A percentile compares a stretch with the other conserved stretches of the same genome.
phyloP scores from a whole-genome alignment of 2,797 vertebrate species.

The Iguana delicatissima region DNA sequence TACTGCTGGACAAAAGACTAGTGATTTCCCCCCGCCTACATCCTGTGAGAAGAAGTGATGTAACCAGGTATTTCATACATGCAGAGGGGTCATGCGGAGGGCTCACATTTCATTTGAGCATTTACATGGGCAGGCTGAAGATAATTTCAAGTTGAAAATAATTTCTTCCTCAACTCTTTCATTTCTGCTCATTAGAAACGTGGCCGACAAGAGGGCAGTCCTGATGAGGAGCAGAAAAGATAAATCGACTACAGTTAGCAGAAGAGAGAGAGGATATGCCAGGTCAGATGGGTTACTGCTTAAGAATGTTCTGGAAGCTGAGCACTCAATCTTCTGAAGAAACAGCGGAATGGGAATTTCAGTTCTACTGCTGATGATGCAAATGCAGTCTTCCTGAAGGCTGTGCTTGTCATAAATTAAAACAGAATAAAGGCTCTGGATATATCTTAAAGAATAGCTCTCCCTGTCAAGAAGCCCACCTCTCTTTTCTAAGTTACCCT shows the following conservation, averaged over 20 bases:
- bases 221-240: neutral
- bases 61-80: neutral
- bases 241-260: neutral
- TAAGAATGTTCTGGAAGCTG: constrained; percentile 2
- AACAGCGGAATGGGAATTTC: neutral
- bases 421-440: neutral
- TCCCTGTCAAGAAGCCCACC: neutral
- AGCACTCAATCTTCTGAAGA: neutral
- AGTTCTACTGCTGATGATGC: neutral
- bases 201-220: neutral
- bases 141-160: neutral
- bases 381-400: neutral
- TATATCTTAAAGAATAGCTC: neutral
- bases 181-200: neutral
- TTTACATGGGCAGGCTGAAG: neutral
- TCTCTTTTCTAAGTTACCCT: neutral
- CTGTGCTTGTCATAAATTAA: neutral
- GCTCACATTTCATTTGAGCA: neutral
- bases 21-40: neutral
- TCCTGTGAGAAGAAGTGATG: neutral
- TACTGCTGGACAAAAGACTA: neutral
- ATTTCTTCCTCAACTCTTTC: neutral
- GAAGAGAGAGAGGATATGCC: no score
- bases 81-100: neutral
- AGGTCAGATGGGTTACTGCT: neutral